A percentile compares a stretch with the other conserved stretches of the same genome.
Evolutionary conservation across 2,888 invertebrate species (phyloP).

Genomic region (Blera fallax): DNA sequence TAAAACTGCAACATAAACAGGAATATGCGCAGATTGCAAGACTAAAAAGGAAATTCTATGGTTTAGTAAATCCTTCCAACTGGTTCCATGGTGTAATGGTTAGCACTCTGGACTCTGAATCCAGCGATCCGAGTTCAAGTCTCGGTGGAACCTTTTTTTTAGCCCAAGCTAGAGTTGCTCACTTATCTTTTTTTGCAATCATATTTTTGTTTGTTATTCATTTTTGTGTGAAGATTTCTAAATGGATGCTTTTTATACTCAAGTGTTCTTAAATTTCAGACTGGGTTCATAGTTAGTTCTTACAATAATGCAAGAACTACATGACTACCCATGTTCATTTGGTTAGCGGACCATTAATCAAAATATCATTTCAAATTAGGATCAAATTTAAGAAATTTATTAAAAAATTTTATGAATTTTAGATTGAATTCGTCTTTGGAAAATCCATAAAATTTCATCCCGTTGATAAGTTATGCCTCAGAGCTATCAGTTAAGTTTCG

Average conservation of each 20-base stretch:
- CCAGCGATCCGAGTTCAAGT: slow-evolving; percentile 80
- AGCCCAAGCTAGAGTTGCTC: neutral
- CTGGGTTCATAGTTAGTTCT: too few species aligned
- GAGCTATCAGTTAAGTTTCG: neutral
- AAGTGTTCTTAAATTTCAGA: too few species aligned
- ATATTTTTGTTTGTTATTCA: neutral
- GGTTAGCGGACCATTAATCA: too few species aligned
- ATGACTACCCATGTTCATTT: too few species aligned
- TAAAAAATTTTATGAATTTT: neutral
- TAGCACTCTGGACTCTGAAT: slow-evolving; percentile 81
- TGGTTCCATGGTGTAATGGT: slow-evolving; percentile 80
- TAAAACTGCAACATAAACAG: neutral
- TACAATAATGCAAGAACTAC: too few species aligned
- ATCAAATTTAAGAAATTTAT: too few species aligned
- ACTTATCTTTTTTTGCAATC: neutral
- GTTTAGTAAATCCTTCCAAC: slow-evolving; percentile 1
- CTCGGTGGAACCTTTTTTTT: slow-evolving; percentile 78
- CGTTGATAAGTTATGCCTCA: neutral
- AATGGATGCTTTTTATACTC: too few species aligned
- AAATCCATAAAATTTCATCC: neutral
- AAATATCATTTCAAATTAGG: too few species aligned
- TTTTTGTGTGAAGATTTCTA: neutral
- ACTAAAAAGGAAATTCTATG: neutral
- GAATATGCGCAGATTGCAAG: slow-evolving; percentile 13
- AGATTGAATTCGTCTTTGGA: neutral